A percentile compares a stretch with the other conserved stretches of the same genome.
phyloP scores from a whole-genome alignment of 2,797 vertebrate species.

The Miichthys miiuy region DNA sequence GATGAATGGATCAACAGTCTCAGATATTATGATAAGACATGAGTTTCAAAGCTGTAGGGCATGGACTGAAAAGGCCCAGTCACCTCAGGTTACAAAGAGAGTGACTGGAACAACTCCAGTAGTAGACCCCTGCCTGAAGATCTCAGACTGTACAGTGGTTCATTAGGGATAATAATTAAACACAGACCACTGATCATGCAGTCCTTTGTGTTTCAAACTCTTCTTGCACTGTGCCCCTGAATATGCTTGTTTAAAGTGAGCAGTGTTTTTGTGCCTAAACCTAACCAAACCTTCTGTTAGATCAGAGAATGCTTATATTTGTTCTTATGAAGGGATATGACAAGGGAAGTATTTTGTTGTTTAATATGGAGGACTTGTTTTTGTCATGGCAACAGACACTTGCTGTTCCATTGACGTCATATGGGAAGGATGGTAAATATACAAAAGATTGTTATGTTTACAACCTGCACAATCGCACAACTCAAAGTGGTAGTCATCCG shows the following conservation, averaged over 20 bases:
- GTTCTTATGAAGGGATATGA: not conserved
- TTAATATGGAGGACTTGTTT: not conserved
- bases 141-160: not conserved
- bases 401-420: not conserved
- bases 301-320: no score
- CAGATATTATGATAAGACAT: not conserved
- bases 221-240: no score
- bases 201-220: not conserved
- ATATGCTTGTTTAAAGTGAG: no score
- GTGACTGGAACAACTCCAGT: not conserved
- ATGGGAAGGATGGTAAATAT: not conserved
- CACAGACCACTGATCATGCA: not conserved
- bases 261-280: no score
- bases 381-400: not conserved
- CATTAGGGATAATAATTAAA: conserved; percentile 6
- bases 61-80: not conserved
- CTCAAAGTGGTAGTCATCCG: not conserved
- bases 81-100: not conserved
- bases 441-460: not conserved
- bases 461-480: not conserved
- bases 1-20: not conserved
- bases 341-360: not conserved
- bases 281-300: no score
- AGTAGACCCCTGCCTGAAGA: not conserved
- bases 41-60: not conserved